Conservation (phyloP, 23 tunicate species). For the Trididemnum nubilum region DNA sequence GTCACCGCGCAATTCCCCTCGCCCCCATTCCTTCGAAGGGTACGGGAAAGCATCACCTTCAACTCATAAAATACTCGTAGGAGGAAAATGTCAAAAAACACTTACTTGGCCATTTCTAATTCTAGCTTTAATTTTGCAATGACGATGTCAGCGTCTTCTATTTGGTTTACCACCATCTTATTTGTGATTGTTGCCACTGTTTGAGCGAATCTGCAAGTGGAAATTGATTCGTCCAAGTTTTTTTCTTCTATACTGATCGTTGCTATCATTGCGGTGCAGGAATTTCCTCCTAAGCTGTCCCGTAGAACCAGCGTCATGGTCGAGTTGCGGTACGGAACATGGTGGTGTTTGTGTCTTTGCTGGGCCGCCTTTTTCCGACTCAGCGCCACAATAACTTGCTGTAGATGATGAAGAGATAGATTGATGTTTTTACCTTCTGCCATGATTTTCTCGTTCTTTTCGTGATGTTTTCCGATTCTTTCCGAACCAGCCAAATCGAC, state of each 20-base stretch:
- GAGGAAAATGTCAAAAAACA: too few relatives aligned
- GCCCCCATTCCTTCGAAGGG: too few relatives aligned
- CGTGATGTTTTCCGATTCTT: constrained; percentile 78
- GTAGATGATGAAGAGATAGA: constrained; percentile 89
- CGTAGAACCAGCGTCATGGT: constrained; percentile 79
- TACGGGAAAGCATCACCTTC: too few relatives aligned
- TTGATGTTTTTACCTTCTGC: constrained; percentile 88
- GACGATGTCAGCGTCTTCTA: constrained; percentile 55
- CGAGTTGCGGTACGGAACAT: constrained; percentile 94
- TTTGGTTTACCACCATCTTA: constrained; percentile 64
- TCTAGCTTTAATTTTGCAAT: constrained; percentile 68
- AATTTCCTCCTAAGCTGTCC: constrained; percentile 96
- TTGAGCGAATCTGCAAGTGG: constrained; percentile 96
- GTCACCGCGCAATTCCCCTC: too few relatives aligned
- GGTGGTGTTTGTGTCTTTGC: constrained; percentile 31
- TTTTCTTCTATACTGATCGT: constrained; percentile 69
- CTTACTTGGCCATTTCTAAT: constrained; percentile 37
- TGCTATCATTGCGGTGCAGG: constrained; percentile 82
- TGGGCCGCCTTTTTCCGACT: constrained; percentile 32
- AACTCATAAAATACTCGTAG: too few relatives aligned
- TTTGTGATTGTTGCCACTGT: constrained; percentile 77
- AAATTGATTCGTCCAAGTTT: constrained; percentile 81
- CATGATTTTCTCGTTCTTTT: constrained; percentile 30
- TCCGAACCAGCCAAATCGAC: constrained; percentile 92
- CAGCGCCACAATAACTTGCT: constrained; percentile 83